phyloP scores from a whole-genome alignment of 2,888 invertebrate species.

The Zaprionus lineosus region DNA sequence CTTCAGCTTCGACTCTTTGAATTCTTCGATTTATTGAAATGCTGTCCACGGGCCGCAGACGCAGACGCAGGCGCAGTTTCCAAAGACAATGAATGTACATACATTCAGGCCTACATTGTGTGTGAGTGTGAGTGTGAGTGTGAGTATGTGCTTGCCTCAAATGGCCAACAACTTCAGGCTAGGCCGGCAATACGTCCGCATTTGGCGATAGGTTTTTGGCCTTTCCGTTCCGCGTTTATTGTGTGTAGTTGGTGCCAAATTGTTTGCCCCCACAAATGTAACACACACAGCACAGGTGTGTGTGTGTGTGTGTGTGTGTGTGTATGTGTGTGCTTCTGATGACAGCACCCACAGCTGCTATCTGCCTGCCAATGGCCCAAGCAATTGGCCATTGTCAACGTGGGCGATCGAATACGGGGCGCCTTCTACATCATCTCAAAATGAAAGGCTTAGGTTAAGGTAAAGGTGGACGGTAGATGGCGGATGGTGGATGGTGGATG shows the following conservation, averaged over 20 bases:
- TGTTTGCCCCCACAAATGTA: conserved; percentile 69
- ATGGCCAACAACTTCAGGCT: conserved; percentile 59
- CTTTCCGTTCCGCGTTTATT: conserved; percentile 64
- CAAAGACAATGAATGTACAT: conserved; percentile 4
- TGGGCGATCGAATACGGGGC: conserved; percentile 47
- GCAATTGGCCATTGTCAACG: conserved; percentile 32
- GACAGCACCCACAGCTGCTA: conserved; percentile 57
- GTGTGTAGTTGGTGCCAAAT: conserved; percentile 60
- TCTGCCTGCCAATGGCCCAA: conserved; percentile 2
- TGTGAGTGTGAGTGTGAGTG: conserved; percentile 7
- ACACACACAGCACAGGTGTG: conserved; percentile 21
- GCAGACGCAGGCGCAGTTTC: conserved; percentile 42
- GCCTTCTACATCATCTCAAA: conserved; percentile 20
- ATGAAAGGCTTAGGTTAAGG: too few species aligned
- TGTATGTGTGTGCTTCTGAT: conserved; percentile 29
- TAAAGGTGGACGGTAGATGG: not conserved
- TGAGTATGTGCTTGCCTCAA: conserved; percentile 44
- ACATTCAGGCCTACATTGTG: not conserved
- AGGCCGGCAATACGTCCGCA: conserved; percentile 44
- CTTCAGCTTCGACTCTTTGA: not conserved
- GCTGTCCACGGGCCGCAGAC: conserved; percentile 55
- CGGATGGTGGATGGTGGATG: not conserved
- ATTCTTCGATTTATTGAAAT: conserved; percentile 49
- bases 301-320: not conserved
- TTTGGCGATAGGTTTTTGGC: conserved; percentile 66